These are phyloP conservation scores for Lophotriccus pileatus DNA, from an alignment of 2,797 vertebrate species.

Conservation along the genomic window DNA sequence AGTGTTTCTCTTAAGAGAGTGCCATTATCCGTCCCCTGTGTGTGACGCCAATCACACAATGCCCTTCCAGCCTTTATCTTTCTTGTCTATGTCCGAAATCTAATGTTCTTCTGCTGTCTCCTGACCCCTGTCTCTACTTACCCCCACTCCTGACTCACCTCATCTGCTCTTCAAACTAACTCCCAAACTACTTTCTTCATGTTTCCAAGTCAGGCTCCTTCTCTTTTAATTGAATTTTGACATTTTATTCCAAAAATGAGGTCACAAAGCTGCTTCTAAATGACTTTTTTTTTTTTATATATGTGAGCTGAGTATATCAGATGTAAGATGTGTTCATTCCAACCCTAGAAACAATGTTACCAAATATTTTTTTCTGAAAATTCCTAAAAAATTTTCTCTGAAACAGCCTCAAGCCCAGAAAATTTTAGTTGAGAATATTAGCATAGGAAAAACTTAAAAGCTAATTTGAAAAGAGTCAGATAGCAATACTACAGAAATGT, in stretches of 20 bases:
- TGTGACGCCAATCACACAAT: background rate
- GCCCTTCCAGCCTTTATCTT: background rate
- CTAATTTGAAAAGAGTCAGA: background rate
- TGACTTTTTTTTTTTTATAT: background rate
- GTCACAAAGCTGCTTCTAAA: background rate
- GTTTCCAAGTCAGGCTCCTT: background rate
- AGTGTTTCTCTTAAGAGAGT: background rate
- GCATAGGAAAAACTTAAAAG: background rate
- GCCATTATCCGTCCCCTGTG: background rate
- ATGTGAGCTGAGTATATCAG: background rate
- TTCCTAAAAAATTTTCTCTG: background rate
- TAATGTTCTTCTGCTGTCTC: background rate
- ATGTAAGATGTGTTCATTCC: background rate
- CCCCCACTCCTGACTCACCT: background rate
- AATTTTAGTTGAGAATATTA: background rate
- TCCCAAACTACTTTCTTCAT: background rate
- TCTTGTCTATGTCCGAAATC: background rate
- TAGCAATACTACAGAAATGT: background rate
- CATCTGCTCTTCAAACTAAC: background rate
- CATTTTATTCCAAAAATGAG: background rate
- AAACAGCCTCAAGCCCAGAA: background rate
- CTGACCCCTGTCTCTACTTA: background rate
- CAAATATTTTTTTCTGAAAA: background rate
- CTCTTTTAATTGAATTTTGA: background rate
- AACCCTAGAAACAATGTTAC: background rate